Conservation (phyloP, 2,888 invertebrate species). For the Prosopocoilus inquinatus region DNA sequence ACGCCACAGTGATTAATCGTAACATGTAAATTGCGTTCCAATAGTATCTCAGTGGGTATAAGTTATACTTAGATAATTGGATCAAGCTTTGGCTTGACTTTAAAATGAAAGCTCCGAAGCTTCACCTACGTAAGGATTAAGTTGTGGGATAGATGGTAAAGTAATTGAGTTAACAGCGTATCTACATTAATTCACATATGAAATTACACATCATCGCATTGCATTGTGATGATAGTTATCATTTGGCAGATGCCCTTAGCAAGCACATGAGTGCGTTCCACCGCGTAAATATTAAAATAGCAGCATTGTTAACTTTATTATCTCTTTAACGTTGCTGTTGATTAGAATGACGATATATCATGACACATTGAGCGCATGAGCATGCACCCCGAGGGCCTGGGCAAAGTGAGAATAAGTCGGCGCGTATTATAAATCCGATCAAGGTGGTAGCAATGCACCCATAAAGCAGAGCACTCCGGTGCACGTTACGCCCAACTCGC, state of each 20-base stretch:
- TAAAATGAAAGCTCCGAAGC: too few species aligned
- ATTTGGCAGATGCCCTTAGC: constrained; percentile 1
- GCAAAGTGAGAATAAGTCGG: neutral
- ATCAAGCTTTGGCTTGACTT: too few species aligned
- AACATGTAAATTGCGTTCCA: constrained; percentile 3
- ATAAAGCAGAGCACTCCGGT: constrained; percentile 13
- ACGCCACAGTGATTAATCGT: constrained; percentile 4
- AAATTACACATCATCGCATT: constrained; percentile 1
- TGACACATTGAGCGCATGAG: constrained; percentile 1
- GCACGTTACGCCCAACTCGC: constrained; percentile 7
- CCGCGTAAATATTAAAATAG: constrained; percentile 8
- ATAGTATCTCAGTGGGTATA: neutral
- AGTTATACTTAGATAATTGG: too few species aligned
- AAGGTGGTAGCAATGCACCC: constrained; percentile 19
- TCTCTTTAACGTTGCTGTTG: constrained; percentile 18
- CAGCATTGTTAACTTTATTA: constrained; percentile 23
- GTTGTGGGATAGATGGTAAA: too few species aligned
- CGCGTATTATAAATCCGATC: neutral
- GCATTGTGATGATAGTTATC: neutral
- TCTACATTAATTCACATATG: neutral
- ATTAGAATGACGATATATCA: constrained; percentile 20
- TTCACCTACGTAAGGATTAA: too few species aligned
- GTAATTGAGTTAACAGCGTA: too few species aligned
- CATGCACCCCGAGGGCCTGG: constrained; percentile 8
- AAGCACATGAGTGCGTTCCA: neutral